Evolutionary conservation across 1,140 invertebrate species (phyloP).

Genomic region (Drosophila nebulosa): DNA sequence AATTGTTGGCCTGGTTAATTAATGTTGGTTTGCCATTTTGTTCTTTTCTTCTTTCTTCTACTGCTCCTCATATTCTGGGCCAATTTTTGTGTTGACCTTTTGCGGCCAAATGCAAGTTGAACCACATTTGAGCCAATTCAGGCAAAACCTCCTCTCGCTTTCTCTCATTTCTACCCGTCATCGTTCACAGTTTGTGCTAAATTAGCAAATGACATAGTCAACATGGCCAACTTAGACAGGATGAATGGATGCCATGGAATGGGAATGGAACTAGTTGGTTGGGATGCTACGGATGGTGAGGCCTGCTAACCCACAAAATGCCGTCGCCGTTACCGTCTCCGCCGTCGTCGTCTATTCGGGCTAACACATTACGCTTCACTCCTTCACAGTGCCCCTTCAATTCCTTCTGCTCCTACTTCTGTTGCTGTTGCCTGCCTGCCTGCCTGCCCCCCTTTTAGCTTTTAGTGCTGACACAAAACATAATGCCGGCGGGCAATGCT

Average conservation of each 20-base stretch:
- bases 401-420: neutral
- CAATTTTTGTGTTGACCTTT: constrained; percentile 70
- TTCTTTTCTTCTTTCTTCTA: constrained; percentile 29
- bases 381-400: neutral
- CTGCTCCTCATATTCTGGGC: neutral
- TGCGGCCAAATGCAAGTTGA: constrained; percentile 58
- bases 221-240: constrained; percentile 68
- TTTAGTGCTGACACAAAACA: constrained; percentile 73
- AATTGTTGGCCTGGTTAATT: constrained; percentile 65
- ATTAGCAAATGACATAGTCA: constrained; percentile 78
- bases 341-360: constrained; percentile 21
- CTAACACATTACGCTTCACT: constrained; percentile 29
- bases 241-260: constrained; percentile 29
- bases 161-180: neutral
- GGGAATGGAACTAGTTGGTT: neutral
- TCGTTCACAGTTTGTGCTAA: constrained; percentile 65
- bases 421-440: neutral
- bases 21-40: constrained; percentile 57
- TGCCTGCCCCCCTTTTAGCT: neutral
- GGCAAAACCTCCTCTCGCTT: constrained; percentile 13
- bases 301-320: constrained; percentile 72
- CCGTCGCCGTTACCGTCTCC: constrained; percentile 46
- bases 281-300: constrained; percentile 23
- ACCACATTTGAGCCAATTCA: constrained; percentile 14
- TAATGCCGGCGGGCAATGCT: constrained; percentile 77